Evolutionary conservation across 2,113 vertebrate genomes (phyloP), one percentile per base, ranked within the genome.

Genomic region (Laterallus jamaicensis): DNA sequence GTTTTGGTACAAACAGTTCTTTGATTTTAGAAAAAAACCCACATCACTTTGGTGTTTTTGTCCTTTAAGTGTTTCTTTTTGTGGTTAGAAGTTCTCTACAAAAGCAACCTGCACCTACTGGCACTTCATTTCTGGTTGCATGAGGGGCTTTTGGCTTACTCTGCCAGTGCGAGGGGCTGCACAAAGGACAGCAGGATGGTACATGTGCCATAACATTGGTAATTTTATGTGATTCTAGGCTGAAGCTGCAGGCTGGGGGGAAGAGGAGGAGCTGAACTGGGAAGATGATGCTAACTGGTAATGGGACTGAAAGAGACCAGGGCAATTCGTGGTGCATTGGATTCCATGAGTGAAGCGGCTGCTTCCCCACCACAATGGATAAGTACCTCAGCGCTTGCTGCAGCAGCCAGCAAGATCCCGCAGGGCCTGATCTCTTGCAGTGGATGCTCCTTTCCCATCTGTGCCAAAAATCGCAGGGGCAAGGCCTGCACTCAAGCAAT

Each of bases 201-300:
- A 12, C 19, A 5, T 0, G 0, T 55, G 24, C 52, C 82, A 84
- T 87, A 87, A 67, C 13, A 4, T 2, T 76, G 62, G 8, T 89
- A 15, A 73, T 67, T 82, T 86, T 77, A 40, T 49, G 1, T 79
- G 28, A 86, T 95, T 94, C 80, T 96, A 99, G 99, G 97, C 95
- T 54, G 99, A 99, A 95, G 94, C 98, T 32, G 97, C 98, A 86
- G 99, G 99, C 96, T 99, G 99, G 99, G 99, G 97, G 71, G 98
- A 99, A 77, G 98, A 97, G 28, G 99, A 98, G 6, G 99, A 99
- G 24, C 97, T 99, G 89, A 99, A 98, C 97, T 99, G 99, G 99
- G 99, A 98, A 93, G 99, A 99, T 28, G 98, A 98, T 55, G 97
- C 83, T 26, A 94, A 81, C 95, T 99, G 99, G 99, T 99, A 98